Base-by-base conservation (phyloP, 2,797 vertebrate species). In the Phalanger gymnotis region DNA sequence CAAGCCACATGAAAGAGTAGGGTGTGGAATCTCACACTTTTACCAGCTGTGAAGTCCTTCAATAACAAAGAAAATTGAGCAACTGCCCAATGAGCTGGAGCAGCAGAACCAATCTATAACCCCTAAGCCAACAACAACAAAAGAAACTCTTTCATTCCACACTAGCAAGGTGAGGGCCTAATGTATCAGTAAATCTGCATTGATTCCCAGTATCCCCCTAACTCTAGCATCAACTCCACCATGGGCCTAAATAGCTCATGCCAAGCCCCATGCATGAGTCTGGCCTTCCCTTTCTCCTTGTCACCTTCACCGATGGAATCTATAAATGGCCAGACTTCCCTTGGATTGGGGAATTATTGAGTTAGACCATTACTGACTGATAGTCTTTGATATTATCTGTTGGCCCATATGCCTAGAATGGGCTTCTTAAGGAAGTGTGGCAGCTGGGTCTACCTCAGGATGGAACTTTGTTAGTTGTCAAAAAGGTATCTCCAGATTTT, bases 51-150 rank as follows among this genome's bases (percentile, higher is more conserved):
- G 52, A 96, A 93, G 58, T 90, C 61, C 94, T 40, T 90, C 47
- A 61, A 95, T 34, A 93, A 54, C 56, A 94, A 7, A 92, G 81
- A 92, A 13, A 58, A 51, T 40, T 95, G 90, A 52, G 66, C 54
- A 95, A 56, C 14, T 94, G 9, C 14, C 92, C 53, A 81, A 57
- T 31, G 3, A n/a, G 58, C 40, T 87, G 9, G 73, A 27, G 22
- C 0, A 87, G 11, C 31, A 93, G 66, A 95, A 57, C 90, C 52
- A 91, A 93, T 30, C 52, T 90, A 28, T 51, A 61, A 0, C 28
- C 66, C 55, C 47, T 47, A 92, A 96, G 89, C 90, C 90, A 55
- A 96, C 93, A 90, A 53, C 52, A 92, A 47, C 53, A 54, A n/a
- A 22, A 56, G 30, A 81, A 97, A 94, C 58, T 2, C 90, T 34